Evolutionary conservation across 2,113 vertebrate species (phyloP).

Genomic region (Chroicocephalus ridibundus): DNA sequence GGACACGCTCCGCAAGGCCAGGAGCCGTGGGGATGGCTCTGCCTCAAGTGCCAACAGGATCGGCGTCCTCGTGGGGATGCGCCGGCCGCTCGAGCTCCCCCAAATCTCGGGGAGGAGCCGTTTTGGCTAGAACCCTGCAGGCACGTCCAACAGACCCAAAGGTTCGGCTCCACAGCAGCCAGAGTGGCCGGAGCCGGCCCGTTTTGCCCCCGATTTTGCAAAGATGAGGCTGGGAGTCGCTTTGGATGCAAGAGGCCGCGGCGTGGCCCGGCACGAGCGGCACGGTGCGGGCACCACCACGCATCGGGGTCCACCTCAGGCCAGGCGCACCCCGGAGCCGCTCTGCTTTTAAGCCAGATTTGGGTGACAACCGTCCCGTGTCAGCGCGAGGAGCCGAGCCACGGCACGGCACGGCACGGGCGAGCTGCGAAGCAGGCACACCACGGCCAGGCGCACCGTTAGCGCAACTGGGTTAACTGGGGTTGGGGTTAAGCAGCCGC

Average conservation of each 20-base stretch:
- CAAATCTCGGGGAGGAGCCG: neutral
- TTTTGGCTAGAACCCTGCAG: neutral
- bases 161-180: accelerated
- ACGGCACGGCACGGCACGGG: accelerated
- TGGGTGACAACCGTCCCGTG: neutral
- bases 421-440: neutral
- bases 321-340: accelerated
- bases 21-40: neutral
- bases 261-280: neutral
- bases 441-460: neutral
- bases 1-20: neutral
- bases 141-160: neutral
- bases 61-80: neutral
- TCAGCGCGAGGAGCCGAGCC: neutral
- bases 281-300: neutral
- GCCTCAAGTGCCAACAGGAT: neutral
- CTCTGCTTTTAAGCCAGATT: neutral
- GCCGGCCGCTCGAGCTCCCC: accelerated
- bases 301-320: neutral
- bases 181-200: neutral
- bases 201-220: neutral
- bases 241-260: accelerated
- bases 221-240: neutral
- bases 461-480: neutral
- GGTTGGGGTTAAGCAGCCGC: neutral